Evolutionary conservation across 2,113 vertebrate genomes (phyloP).

Genomic region (Gopherus flavomarginatus): DNA sequence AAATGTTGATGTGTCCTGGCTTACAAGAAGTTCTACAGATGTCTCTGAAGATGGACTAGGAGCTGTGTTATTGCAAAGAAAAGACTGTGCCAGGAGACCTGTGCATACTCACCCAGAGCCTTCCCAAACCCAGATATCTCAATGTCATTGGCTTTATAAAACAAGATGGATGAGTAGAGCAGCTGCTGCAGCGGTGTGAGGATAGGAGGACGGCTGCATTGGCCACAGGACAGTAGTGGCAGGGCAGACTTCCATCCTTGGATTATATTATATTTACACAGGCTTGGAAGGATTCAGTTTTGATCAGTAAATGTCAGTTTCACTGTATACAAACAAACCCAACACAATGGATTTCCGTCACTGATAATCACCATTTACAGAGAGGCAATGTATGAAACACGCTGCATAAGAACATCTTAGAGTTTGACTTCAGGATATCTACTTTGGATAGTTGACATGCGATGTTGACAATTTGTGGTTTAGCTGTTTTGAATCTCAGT

Average conservation of each 20-base stretch:
- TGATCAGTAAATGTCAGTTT: neutral
- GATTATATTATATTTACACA: neutral
- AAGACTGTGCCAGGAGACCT: neutral
- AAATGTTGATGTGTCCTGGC: neutral
- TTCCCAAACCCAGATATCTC: neutral
- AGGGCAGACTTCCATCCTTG: neutral
- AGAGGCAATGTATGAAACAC: neutral
- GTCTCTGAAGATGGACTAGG: neutral
- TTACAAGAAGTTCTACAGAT: neutral
- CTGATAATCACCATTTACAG: neutral
- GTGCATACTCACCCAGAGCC: neutral
- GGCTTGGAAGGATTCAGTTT: neutral
- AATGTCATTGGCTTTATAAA: neutral
- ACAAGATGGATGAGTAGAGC: no score
- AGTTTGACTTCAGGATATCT: neutral
- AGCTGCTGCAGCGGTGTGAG: neutral
- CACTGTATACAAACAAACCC: neutral
- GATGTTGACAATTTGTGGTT: neutral
- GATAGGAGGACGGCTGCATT: neutral
- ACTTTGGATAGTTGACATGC: neutral
- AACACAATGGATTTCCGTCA: neutral
- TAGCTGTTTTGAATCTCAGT: rapidly evolving
- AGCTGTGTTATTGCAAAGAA: neutral
- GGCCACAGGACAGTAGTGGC: no score
- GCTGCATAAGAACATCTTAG: neutral